These are phyloP conservation scores for Augochlora pura DNA, from an alignment of 1,140 invertebrate species.

Conservation along the genomic window DNA sequence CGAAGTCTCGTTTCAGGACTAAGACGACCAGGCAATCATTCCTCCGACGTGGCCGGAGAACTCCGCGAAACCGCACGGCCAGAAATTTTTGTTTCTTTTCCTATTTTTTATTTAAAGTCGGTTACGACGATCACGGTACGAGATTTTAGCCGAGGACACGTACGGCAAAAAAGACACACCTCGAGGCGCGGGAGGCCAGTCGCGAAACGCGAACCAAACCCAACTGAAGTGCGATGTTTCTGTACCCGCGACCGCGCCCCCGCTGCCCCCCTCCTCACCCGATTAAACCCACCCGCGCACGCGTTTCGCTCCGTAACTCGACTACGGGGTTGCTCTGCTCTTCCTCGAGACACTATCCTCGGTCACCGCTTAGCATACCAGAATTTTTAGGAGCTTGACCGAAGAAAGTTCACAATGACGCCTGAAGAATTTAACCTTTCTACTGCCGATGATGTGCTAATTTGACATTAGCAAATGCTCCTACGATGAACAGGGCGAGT, in stretches of 20 bases:
- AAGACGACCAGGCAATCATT: too few relatives aligned
- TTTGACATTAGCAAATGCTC: too few relatives aligned
- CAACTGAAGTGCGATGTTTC: constrained; percentile 72
- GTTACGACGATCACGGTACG: neutral
- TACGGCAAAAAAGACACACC: constrained; percentile 13
- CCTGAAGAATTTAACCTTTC: too few relatives aligned
- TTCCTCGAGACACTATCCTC: constrained; percentile 44
- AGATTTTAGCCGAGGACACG: neutral
- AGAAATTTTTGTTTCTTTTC: too few relatives aligned
- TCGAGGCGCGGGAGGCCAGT: constrained; percentile 58
- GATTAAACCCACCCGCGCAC: constrained; percentile 73
- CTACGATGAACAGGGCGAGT: too few relatives aligned
- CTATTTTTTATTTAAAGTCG: neutral
- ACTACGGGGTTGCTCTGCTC: constrained; percentile 28
- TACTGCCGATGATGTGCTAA: too few relatives aligned
- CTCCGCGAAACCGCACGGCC: constrained; percentile 15
- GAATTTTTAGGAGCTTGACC: constrained; percentile 1
- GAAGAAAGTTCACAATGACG: neutral
- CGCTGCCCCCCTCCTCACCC: constrained; percentile 52
- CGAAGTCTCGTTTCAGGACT: neutral
- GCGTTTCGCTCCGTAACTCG: constrained; percentile 71
- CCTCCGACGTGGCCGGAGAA: neutral
- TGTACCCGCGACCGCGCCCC: constrained; percentile 72
- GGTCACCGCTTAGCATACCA: neutral
- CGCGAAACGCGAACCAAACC: constrained; percentile 76